Evolutionary conservation across 2,888 invertebrate species (phyloP).

Genomic region (Allygus modestus): DNA sequence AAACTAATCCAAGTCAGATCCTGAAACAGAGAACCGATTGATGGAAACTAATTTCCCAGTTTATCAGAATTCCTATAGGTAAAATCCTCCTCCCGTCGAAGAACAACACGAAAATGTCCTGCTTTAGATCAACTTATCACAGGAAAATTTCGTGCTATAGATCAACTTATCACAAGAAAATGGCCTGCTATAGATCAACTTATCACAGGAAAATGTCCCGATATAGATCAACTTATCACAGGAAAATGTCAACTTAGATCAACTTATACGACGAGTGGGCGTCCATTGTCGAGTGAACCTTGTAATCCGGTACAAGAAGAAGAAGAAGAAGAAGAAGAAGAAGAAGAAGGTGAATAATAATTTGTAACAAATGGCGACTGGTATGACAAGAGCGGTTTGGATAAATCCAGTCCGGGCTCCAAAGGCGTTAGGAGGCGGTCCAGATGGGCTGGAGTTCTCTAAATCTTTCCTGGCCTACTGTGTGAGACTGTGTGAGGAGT

Average conservation of each 20-base stretch:
- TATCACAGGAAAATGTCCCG: neutral
- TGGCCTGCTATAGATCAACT: no score
- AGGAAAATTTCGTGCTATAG: neutral
- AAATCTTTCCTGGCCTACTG: neutral
- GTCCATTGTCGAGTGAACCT: conserved; percentile 15
- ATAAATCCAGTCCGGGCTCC: neutral
- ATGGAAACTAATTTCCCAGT: no score
- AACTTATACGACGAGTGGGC: neutral
- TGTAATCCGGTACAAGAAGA: neutral
- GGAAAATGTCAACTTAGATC: no score
- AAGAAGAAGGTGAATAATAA: no score
- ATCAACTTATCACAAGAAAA: conserved; percentile 11
- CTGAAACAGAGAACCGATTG: no score
- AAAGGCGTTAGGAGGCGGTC: neutral
- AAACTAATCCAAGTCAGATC: no score
- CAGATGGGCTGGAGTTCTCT: no score
- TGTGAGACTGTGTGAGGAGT: no score
- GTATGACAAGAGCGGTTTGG: conserved; percentile 2
- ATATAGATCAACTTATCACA: neutral
- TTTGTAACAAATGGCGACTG: conserved; percentile 24
- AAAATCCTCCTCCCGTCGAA: no score
- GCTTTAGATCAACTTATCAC: no score
- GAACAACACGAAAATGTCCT: no score
- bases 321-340: conserved; percentile 21
- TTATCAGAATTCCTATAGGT: no score